These are phyloP conservation scores for Ceratosolen solmsi DNA, from an alignment of 1,140 invertebrate species.

Conservation along the genomic window DNA sequence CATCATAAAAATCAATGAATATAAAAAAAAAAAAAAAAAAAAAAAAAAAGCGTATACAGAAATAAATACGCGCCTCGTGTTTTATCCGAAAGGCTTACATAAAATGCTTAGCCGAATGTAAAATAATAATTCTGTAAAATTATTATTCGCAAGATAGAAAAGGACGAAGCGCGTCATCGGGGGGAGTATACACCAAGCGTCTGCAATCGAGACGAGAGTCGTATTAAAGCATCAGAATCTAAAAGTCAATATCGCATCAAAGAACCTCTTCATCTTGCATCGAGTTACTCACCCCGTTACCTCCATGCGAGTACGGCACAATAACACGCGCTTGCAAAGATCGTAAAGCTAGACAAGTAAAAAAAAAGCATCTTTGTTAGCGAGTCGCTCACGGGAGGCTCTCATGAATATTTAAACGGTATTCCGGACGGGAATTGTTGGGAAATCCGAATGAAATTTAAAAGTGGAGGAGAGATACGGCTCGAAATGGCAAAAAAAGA, in stretches of 20 bases:
- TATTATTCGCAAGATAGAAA: background rate
- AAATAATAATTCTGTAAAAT: background rate
- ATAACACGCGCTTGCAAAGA: background rate
- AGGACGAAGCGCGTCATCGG: background rate
- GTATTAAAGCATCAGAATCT: conserved; percentile 18
- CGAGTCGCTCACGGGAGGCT: background rate
- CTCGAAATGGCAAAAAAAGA: background rate
- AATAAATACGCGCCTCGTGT: too few species aligned
- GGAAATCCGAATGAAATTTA: conserved; percentile 35
- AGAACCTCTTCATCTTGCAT: conserved; percentile 16
- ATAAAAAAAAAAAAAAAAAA: too few species aligned
- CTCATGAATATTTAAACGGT: conserved; percentile 45
- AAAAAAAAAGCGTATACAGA: too few species aligned
- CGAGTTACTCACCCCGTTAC: background rate
- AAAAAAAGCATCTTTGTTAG: conserved; percentile 34
- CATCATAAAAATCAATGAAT: too few species aligned
- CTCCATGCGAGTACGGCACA: background rate
- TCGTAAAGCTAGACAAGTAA: background rate
- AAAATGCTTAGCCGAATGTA: background rate
- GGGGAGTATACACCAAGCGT: background rate
- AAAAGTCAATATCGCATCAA: conserved; percentile 40
- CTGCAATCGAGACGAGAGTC: background rate
- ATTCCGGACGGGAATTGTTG: conserved; percentile 24
- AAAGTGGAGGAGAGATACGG: background rate
- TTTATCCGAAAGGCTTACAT: too few species aligned